phyloP scores from a whole-genome alignment of 2,888 invertebrate genomes.

The Volucella inanis region DNA sequence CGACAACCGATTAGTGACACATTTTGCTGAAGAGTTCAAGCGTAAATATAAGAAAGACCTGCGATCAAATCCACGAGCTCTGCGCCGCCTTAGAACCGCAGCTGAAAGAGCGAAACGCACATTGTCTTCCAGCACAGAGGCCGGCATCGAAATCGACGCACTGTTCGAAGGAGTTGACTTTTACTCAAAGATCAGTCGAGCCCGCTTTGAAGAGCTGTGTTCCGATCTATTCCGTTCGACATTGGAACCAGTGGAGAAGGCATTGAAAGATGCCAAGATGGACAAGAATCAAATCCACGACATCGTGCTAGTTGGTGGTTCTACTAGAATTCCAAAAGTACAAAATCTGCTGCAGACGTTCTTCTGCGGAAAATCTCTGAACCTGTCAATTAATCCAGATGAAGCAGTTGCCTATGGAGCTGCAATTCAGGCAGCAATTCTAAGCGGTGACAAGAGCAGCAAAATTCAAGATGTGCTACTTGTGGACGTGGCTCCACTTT shows the following conservation, averaged over 20 bases:
- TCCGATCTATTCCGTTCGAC: slow-evolving; percentile 89
- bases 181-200: slow-evolving; percentile 89
- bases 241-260: slow-evolving; percentile 90
- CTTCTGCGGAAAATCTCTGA: slow-evolving; percentile 89
- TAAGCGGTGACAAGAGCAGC: slow-evolving; percentile 88
- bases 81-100: slow-evolving; percentile 87
- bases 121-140: slow-evolving; percentile 90
- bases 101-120: slow-evolving; percentile 90
- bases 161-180: slow-evolving; percentile 90
- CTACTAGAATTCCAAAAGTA: slow-evolving; percentile 91
- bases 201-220: slow-evolving; percentile 90
- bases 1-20: slow-evolving; percentile 92
- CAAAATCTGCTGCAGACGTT: slow-evolving; percentile 89
- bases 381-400: slow-evolving; percentile 90
- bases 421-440: slow-evolving; percentile 89
- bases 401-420: slow-evolving; percentile 93
- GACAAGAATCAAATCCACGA: slow-evolving; percentile 90
- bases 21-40: slow-evolving; percentile 93
- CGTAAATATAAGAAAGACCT: slow-evolving; percentile 88
- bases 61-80: slow-evolving; percentile 85
- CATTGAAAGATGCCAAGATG: slow-evolving; percentile 90
- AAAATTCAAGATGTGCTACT: slow-evolving; percentile 89
- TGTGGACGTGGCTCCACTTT: slow-evolving; percentile 88
- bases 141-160: slow-evolving; percentile 89
- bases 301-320: slow-evolving; percentile 92